A percentile compares a stretch with the other conserved stretches of the same genome.
phyloP scores from a whole-genome alignment of 1,140 invertebrate genomes.

The Listronotus bonariensis region DNA sequence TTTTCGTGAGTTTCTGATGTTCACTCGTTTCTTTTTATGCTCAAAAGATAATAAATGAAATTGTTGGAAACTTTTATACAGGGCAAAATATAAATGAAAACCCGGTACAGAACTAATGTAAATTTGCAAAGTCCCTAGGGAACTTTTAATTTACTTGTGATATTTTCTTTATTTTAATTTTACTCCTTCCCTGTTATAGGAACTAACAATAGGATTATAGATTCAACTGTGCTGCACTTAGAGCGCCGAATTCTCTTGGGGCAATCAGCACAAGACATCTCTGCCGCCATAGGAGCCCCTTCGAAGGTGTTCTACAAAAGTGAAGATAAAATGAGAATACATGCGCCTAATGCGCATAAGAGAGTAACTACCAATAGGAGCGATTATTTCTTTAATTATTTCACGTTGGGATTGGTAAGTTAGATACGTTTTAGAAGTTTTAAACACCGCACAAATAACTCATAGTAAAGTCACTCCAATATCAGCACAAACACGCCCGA shows the following conservation, averaged over 20 bases:
- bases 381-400: slow-evolving; percentile 98
- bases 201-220: slow-evolving; percentile 47
- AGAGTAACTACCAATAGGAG: slow-evolving; percentile 74
- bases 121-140: too few species aligned
- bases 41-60: too few species aligned
- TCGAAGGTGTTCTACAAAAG: slow-evolving; percentile 91
- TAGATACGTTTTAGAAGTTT: neutral
- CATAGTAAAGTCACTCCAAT: too few species aligned
- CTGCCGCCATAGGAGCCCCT: slow-evolving; percentile 72
- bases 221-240: slow-evolving; percentile 54
- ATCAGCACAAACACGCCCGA: too few species aligned
- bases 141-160: too few species aligned
- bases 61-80: too few species aligned
- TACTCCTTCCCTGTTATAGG: slow-evolving; percentile 25
- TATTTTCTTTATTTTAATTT: too few species aligned
- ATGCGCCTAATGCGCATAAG: slow-evolving; percentile 85
- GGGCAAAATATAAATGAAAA: too few species aligned
- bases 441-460: too few species aligned
- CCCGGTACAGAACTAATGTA: too few species aligned
- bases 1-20: too few species aligned
- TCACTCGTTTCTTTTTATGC: too few species aligned
- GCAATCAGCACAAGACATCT: slow-evolving; percentile 84
- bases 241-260: slow-evolving; percentile 76
- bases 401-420: slow-evolving; percentile 89
- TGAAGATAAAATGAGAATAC: slow-evolving; percentile 98